Evolutionary conservation across 2,888 invertebrate species (phyloP).

Genomic region (Pollenia amentaria): DNA sequence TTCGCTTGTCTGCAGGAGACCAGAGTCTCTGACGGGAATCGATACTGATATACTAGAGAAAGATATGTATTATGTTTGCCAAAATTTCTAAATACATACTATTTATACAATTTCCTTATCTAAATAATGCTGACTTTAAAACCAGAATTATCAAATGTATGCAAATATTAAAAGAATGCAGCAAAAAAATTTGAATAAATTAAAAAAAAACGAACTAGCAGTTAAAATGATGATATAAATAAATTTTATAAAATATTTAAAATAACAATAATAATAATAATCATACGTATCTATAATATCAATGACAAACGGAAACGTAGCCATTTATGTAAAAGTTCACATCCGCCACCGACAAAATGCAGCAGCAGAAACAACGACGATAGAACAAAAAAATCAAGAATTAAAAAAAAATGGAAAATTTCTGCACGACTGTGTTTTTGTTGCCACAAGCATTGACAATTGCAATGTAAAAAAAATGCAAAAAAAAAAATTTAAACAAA

Average conservation of each 20-base stretch:
- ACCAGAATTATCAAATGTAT: constrained; percentile 20
- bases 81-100: no score
- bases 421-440: constrained; percentile 62
- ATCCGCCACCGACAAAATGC: constrained; percentile 77
- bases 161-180: constrained; percentile 12
- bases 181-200: constrained; percentile 4
- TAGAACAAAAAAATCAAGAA: constrained; percentile 76
- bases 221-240: constrained; percentile 55
- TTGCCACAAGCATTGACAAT: constrained; percentile 67
- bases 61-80: no score
- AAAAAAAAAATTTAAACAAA: constrained; percentile 49
- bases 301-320: constrained; percentile 83
- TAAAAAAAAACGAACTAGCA: background rate
- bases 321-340: constrained; percentile 84
- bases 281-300: constrained; percentile 69
- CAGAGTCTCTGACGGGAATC: no score
- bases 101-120: background rate
- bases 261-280: constrained; percentile 69
- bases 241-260: constrained; percentile 70
- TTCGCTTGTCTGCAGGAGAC: no score
- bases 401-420: constrained; percentile 55
- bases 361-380: constrained; percentile 42
- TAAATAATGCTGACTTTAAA: background rate
- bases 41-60: no score
- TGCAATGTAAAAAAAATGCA: constrained; percentile 40